These are phyloP conservation scores for Phengaris alcon DNA, from an alignment of 2,888 invertebrate species.

Conservation along the genomic window DNA sequence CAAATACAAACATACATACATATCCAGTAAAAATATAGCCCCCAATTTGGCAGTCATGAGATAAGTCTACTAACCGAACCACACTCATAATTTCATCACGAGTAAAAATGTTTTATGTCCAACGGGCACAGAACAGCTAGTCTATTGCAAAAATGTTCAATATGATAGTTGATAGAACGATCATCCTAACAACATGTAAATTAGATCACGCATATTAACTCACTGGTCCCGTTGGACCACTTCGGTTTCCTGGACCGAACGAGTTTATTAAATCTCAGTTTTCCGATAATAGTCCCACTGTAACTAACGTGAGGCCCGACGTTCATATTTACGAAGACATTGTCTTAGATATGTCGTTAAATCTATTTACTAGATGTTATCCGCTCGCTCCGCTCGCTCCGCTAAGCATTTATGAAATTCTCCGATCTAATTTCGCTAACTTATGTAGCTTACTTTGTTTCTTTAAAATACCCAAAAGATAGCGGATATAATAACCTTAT, in stretches of 20 bases:
- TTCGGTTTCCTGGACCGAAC: constrained; percentile 54
- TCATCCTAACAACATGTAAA: constrained; percentile 54
- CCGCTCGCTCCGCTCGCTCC: constrained; percentile 8
- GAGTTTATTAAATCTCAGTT: constrained; percentile 32
- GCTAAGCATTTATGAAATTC: constrained; percentile 3
- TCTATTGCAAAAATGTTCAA: not conserved
- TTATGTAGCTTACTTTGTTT: too few species aligned
- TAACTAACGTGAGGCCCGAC: not conserved
- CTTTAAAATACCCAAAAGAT: too few species aligned
- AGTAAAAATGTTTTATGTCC: too few species aligned
- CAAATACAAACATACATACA: too few species aligned
- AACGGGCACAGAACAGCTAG: too few species aligned
- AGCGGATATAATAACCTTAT: too few species aligned
- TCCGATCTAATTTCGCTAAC: not conserved
- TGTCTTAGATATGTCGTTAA: constrained; percentile 7
- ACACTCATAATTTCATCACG: too few species aligned
- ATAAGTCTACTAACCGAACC: too few species aligned
- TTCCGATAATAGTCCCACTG: constrained; percentile 16
- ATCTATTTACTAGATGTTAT: constrained; percentile 18
- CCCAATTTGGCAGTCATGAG: too few species aligned
- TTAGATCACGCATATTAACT: constrained; percentile 53
- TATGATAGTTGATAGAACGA: constrained; percentile 42
- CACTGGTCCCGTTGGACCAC: constrained; percentile 54
- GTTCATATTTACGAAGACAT: constrained; percentile 18
- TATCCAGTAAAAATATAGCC: too few species aligned